phyloP scores from a whole-genome alignment of 2,888 invertebrate genomes.

The Tribolium freemani region DNA sequence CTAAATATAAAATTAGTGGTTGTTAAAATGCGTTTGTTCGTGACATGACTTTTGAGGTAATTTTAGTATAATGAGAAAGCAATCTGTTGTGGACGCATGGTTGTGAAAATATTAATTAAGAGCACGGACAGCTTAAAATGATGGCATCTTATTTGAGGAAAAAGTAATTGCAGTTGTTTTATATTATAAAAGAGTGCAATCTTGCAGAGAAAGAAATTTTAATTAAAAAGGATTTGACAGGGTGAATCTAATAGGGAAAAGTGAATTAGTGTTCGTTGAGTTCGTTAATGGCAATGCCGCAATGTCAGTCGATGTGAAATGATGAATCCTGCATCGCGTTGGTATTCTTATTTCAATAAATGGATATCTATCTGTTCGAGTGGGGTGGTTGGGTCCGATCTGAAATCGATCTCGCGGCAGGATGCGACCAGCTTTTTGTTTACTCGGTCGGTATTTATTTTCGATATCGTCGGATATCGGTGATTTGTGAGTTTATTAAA shows the following conservation, averaged over 20 bases:
- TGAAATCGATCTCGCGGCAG: conserved; percentile 46
- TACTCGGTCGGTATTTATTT: conserved; percentile 47
- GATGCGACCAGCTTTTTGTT: conserved; percentile 47
- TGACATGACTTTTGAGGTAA: conserved; percentile 26
- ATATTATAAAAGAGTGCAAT: conserved; percentile 36
- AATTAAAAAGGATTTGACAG: conserved; percentile 45
- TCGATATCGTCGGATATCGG: conserved; percentile 46
- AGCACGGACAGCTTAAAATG: conserved; percentile 30
- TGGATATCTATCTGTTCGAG: conserved; percentile 31
- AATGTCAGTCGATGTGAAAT: conserved; percentile 39
- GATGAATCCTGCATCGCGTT: conserved; percentile 33
- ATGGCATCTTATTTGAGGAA: conserved; percentile 42
- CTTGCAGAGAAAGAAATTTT: conserved; percentile 44
- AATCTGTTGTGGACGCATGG: conserved; percentile 15
- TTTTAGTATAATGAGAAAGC: conserved; percentile 25
- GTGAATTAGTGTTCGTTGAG: conserved; percentile 42
- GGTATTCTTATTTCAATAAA: conserved; percentile 42
- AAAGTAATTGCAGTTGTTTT: conserved; percentile 43
- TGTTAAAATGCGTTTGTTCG: conserved; percentile 20
- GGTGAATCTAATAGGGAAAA: conserved; percentile 42
- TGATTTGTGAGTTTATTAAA: conserved; percentile 52
- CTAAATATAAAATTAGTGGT: neutral
- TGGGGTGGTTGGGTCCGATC: conserved; percentile 32
- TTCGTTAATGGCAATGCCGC: conserved; percentile 42
- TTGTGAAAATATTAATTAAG: conserved; percentile 38